Percentiles rank a stretch among this genome's conserved stretches.
phyloP scores from a whole-genome alignment of 2,113 vertebrate species.

The Strix aluco region DNA sequence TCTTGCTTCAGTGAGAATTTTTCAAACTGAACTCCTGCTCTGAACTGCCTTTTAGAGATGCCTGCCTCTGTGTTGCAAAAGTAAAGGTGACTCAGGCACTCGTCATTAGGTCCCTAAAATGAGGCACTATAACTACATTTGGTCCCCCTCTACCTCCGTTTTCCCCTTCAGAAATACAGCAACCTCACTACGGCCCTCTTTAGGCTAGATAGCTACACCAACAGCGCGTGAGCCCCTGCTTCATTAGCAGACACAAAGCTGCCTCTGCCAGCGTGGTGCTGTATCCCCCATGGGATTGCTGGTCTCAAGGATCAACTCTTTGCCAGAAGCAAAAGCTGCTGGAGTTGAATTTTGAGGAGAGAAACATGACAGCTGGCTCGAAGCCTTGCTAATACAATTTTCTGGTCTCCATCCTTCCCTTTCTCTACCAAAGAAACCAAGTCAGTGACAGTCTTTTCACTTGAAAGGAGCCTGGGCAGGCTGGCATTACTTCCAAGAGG shows the following conservation, averaged over 20 bases:
- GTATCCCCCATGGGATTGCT: neutral
- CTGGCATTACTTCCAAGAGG: neutral
- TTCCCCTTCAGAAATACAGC: neutral
- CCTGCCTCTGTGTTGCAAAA: neutral
- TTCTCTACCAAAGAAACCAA: neutral
- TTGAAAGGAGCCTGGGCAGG: neutral
- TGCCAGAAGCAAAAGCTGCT: neutral
- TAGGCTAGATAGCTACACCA: neutral
- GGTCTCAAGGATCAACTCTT: neutral
- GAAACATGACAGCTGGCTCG: neutral
- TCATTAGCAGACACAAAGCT: neutral
- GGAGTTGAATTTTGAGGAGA: neutral
- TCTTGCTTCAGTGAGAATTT: neutral
- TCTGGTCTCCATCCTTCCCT: neutral
- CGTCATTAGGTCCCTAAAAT: fast-evolving
- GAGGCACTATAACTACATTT: neutral
- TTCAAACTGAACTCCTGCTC: neutral
- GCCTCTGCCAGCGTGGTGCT: neutral
- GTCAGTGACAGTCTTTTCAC: neutral
- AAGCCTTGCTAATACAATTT: neutral
- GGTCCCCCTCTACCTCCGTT: neutral
- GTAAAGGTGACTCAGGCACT: neutral
- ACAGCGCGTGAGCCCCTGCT: fast-evolving
- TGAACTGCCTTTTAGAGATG: neutral
- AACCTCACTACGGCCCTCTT: neutral